Conservation (phyloP, 2,113 vertebrate genomes). For the Microcebus griseorufus region DNA sequence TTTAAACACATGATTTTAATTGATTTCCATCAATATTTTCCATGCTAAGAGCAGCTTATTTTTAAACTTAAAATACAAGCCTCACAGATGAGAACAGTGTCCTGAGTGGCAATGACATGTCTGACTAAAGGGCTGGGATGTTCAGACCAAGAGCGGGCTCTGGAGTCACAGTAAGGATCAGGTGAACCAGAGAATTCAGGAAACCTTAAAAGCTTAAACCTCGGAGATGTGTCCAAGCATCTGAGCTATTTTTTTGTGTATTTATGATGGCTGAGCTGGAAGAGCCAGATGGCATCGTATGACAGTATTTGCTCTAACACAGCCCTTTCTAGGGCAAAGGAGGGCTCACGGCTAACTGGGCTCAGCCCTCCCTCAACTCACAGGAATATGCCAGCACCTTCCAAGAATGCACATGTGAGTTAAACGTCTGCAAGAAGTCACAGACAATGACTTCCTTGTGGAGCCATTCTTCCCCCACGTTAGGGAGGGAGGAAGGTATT, state of each 20-base stretch:
- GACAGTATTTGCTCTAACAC: background rate
- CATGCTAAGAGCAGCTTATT: background rate
- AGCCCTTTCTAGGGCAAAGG: background rate
- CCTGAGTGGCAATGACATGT: background rate
- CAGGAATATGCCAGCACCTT: accelerated
- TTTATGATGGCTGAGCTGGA: background rate
- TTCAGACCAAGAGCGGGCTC: background rate
- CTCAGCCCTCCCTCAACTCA: background rate
- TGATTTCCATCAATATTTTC: background rate
- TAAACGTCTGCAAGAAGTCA: background rate
- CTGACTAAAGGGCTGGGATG: background rate
- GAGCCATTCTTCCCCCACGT: background rate
- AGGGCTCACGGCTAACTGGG: background rate
- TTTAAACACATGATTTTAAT: slow-evolving; percentile 4
- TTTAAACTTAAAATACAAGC: slow-evolving; percentile 21
- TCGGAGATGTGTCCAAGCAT: background rate
- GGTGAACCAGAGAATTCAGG: background rate
- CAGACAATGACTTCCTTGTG: background rate
- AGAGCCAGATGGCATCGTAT: background rate
- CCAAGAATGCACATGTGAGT: background rate
- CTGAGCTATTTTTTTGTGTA: background rate
- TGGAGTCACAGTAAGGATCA: background rate
- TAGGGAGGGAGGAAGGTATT: background rate
- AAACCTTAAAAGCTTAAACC: background rate
- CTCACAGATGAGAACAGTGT: background rate